Conservation (phyloP, 2,797 vertebrate species). For the Arremon aurantiirostris region DNA sequence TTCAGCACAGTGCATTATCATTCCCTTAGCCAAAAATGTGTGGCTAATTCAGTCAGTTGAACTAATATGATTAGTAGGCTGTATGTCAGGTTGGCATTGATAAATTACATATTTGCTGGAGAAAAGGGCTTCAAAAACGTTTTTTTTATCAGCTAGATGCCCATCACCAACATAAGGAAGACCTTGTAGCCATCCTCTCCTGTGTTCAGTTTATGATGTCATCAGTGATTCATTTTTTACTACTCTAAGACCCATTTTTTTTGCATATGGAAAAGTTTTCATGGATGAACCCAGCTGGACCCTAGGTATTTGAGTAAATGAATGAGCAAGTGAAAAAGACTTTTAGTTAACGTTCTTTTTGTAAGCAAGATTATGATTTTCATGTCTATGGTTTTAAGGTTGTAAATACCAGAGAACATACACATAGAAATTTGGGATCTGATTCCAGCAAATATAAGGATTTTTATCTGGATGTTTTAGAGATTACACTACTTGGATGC, state of each 20-base stretch:
- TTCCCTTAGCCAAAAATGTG: background rate
- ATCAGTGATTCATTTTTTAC: background rate
- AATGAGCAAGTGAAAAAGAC: background rate
- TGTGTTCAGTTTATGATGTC: background rate
- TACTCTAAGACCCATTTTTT: background rate
- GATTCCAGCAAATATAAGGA: background rate
- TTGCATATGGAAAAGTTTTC: background rate
- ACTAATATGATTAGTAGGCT: background rate
- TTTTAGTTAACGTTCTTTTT: background rate
- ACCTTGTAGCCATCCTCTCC: background rate
- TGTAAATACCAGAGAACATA: background rate
- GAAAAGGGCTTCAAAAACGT: background rate
- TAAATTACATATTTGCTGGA: background rate
- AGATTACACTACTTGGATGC: background rate
- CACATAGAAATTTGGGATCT: background rate
- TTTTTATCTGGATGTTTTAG: background rate
- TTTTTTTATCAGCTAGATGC: background rate
- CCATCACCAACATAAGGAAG: background rate
- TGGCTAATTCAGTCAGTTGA: background rate
- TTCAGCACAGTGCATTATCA: background rate
- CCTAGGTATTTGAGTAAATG: background rate
- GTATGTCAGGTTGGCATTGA: background rate
- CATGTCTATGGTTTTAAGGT: background rate
- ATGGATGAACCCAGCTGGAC: background rate
- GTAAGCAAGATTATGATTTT: background rate